Evolutionary conservation across 2,113 vertebrate genomes (phyloP), one percentile per base, ranked within the genome.

Genomic region (Ceyx margarethae): DNA sequence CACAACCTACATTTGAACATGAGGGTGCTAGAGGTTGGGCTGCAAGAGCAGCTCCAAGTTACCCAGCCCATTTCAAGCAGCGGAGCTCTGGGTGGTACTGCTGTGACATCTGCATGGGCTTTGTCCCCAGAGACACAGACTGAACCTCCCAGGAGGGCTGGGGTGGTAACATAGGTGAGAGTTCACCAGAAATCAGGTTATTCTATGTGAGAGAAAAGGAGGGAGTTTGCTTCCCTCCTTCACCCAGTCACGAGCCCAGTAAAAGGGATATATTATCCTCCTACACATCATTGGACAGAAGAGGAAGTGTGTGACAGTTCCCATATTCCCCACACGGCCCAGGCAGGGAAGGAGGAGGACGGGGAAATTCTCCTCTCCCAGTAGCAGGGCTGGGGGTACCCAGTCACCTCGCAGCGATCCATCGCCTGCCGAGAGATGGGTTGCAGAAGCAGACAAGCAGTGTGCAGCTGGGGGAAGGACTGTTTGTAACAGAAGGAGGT

Each of bases 251-350:
- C 3, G 31, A 76, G 80, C 33, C 62, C 58, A 51, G 29, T 84
- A 89, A 90, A 92, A 67, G 87, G 91, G 92, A 95, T 89, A 21
- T 67, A 76, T 90, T 26, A 15, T 76, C 45, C 67, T 96, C 89
- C 84, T 14, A 74, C 95, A 85, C 89, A 87, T 67, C 89, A 76
- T 69, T 93, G 96, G 91, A 92, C 92, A 90, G 91, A 33, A 93
- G 91, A 91, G 72, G 89, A 96, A 25, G 51, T 93, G 92, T 96
- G 92, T 82, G 94, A 96, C 89, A 92, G 84, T 13, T 79, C 60
- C 92, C 92, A 85, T 64, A 85, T 94, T 93, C 94, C 91, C 60
- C 6, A 1, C 67, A 53, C 1, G 1, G 86, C 22, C 76, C 1
- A 6, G 29, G 31, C 3, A 46, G 81, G 94, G 81, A 81, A 90